A percentile compares a stretch with the other conserved stretches of the same genome.
Evolutionary conservation across 2,888 invertebrate genomes (phyloP).

Genomic region (Byasa hedistus): DNA sequence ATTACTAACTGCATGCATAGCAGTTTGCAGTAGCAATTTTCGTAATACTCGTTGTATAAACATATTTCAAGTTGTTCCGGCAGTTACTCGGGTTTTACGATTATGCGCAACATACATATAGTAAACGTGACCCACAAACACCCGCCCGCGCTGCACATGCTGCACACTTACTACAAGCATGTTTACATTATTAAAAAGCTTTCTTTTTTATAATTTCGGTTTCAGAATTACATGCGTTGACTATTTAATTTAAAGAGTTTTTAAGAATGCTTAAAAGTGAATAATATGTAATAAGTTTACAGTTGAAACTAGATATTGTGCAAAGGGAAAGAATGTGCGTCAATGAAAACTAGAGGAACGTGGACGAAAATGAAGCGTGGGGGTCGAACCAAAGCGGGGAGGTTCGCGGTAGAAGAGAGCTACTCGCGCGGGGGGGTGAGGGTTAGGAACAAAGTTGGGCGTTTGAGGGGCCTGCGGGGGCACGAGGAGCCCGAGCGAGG

Average conservation of each 20-base stretch:
- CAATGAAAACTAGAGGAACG: conserved; percentile 22
- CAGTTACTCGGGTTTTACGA: conserved; percentile 28
- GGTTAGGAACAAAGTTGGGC: conserved; percentile 33
- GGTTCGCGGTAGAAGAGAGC: conserved; percentile 32
- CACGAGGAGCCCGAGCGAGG: conserved; percentile 40
- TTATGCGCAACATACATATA: conserved; percentile 27
- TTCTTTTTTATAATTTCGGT: conserved; percentile 2
- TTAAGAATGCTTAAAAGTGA: conserved; percentile 28
- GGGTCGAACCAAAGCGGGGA: conserved; percentile 36
- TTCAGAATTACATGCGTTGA: neutral
- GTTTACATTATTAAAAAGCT: conserved; percentile 23
- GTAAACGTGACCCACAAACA: conserved; percentile 22
- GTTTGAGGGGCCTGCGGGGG: conserved; percentile 28
- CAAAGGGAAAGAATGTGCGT: conserved; percentile 31
- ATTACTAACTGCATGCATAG: conserved; percentile 1
- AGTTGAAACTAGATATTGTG: conserved; percentile 36
- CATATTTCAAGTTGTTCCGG: conserved; percentile 23
- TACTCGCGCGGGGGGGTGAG: conserved; percentile 32
- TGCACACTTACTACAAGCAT: conserved; percentile 23
- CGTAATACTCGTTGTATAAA: conserved; percentile 18
- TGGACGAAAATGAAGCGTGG: conserved; percentile 30
- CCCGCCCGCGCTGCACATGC: conserved; percentile 16
- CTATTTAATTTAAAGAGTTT: neutral
- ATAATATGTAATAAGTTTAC: conserved; percentile 33
- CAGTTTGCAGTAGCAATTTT: conserved; percentile 11